These are phyloP conservation scores for Nasonia longicornis DNA, from an alignment of 1,140 invertebrate genomes.

Conservation along the genomic window DNA sequence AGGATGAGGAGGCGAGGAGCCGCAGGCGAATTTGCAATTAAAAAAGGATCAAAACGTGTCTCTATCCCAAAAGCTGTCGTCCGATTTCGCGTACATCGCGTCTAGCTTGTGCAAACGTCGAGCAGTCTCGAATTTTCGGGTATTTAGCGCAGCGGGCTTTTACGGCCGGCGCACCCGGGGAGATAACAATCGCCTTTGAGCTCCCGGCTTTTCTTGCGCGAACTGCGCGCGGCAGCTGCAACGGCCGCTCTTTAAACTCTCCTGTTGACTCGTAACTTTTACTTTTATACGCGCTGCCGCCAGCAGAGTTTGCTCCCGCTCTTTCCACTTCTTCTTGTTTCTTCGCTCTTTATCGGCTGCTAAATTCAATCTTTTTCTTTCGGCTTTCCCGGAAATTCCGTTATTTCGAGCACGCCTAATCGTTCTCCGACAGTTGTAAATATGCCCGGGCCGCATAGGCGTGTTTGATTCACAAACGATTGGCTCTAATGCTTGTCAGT, in stretches of 20 bases:
- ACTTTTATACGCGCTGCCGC: conserved; percentile 28
- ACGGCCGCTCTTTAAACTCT: conserved; percentile 34
- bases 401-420: background rate
- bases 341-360: conserved; percentile 32
- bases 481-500: background rate
- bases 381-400: conserved; percentile 5
- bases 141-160: background rate
- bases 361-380: conserved; percentile 39
- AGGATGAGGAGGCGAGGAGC: background rate
- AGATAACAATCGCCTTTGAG: conserved; percentile 44
- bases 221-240: conserved; percentile 22
- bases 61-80: too few relatives aligned
- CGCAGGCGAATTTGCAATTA: conserved; percentile 31
- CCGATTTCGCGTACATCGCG: too few relatives aligned
- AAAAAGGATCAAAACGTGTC: conserved; percentile 27
- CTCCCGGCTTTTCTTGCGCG: conserved; percentile 16
- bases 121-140: too few relatives aligned
- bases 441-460: too few relatives aligned
- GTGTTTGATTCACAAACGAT: background rate
- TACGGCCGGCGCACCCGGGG: background rate
- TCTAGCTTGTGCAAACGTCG: too few relatives aligned
- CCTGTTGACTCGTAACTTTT: conserved; percentile 41
- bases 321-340: background rate
- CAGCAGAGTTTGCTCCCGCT: background rate
- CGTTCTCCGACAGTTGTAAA: background rate